Evolutionary conservation across 2,888 invertebrate species (phyloP).

Genomic region (Uropetala carovei): DNA sequence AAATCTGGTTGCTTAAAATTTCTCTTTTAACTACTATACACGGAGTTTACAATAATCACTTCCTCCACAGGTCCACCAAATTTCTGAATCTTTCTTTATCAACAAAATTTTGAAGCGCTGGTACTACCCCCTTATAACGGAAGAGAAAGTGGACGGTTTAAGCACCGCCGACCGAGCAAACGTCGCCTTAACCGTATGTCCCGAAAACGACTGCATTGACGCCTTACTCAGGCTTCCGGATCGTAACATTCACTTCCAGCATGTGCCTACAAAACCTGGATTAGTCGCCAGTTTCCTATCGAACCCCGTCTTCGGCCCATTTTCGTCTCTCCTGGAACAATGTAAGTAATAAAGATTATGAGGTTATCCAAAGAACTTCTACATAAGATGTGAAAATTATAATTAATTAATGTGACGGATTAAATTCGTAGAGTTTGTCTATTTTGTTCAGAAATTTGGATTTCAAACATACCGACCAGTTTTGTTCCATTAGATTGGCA

Average conservation of each 20-base stretch:
- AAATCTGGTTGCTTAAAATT: too few species aligned
- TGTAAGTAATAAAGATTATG: not conserved
- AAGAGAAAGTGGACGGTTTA: not conserved
- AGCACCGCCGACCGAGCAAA: not conserved
- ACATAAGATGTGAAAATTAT: not conserved
- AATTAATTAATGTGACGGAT: too few species aligned
- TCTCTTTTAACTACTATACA: too few species aligned
- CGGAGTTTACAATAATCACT: not conserved
- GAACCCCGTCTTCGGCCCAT: conserved; percentile 20
- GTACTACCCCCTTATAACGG: conserved; percentile 25
- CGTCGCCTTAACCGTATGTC: conserved; percentile 17
- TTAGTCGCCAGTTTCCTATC: not conserved
- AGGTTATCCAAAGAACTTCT: not conserved
- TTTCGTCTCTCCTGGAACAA: not conserved
- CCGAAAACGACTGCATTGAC: not conserved
- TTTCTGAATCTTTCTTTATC: not conserved
- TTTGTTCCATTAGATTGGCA: too few species aligned
- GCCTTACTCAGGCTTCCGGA: conserved; percentile 26
- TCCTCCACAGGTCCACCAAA: not conserved
- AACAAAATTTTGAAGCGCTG: not conserved
- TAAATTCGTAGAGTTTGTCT: too few species aligned
- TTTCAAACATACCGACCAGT: too few species aligned
- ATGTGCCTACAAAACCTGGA: conserved; percentile 26
- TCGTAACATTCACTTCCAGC: not conserved
- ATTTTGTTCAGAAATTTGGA: too few species aligned